Evolutionary conservation across 2,113 vertebrate species (phyloP), one percentile per base, ranked within the genome.

Genomic region (Carlito syrichta): DNA sequence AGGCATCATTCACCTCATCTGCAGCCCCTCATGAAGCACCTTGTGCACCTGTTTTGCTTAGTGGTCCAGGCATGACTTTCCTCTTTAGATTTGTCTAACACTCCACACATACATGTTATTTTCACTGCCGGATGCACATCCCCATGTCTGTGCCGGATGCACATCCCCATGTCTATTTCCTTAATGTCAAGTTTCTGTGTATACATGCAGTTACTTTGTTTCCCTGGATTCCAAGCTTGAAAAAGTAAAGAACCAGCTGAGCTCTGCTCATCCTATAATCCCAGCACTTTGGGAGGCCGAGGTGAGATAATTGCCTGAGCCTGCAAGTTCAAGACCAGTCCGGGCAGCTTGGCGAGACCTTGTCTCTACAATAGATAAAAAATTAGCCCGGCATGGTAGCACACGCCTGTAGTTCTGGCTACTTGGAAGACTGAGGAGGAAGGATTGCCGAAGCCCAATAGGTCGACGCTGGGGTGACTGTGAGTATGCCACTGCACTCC

Each of bases 121-220:
- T 22, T 62, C 4, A 2, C 23, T 20, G 8, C 27, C 79, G 1
- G 3, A 45, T 16, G 35, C 11, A 17, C 12, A 48, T 1, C 3
- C 6, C 43, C 23, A 8, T n/a, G n/a, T n/a, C n/a, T n/a, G n/a
- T 20, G 8, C 27, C 79, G 1, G 3, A 45, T 16, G 35, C 11
- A 17, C 12, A 48, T 1, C 2, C 8, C 40, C 25, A 9, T 43
- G n/a, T 25, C 76, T 69, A 0, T 45, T 76, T 71, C 38, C 58
- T 19, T 86, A 16, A 5, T 13, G 77, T 19, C 32, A 45, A 6
- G 20, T 63, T 92, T 58, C 50, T 60, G 2, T 25, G 6, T 60
- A 48, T 32, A 45, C 5, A 5, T 12, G 6, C 11, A n/a, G 13
- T 30, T 69, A 35, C 16, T 74, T 60, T 40, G 3, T 48, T 48